Evolutionary conservation across 2,797 vertebrate genomes (phyloP).

Genomic region (Selene dorsalis): DNA sequence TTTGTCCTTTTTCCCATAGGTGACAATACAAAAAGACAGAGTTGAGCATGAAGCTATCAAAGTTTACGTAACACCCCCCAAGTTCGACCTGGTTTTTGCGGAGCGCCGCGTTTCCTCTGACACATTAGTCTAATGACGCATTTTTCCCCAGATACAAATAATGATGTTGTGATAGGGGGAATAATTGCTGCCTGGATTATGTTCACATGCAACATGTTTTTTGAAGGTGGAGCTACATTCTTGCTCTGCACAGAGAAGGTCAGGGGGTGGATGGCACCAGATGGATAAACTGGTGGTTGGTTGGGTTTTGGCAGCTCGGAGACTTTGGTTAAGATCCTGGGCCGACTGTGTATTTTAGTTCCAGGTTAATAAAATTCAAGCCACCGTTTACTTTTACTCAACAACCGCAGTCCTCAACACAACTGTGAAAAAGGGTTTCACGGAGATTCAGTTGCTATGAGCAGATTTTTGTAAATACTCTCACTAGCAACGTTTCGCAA

Average conservation of each 20-base stretch:
- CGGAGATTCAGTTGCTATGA: neutral
- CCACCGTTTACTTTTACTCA: neutral
- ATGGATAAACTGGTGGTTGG: neutral
- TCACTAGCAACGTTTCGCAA: neutral
- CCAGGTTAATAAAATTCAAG: neutral
- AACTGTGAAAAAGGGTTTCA: neutral
- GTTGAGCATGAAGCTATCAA: neutral
- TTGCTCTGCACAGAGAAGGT: neutral
- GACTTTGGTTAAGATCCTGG: neutral
- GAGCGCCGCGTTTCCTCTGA: neutral
- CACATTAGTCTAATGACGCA: neutral
- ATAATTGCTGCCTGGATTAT: constrained; percentile 7
- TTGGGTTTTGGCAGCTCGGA: neutral
- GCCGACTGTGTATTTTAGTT: neutral
- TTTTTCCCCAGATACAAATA: neutral
- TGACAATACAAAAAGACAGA: neutral
- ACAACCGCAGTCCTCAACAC: neutral
- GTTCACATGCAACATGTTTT: constrained; percentile 12
- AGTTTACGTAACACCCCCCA: too few species aligned
- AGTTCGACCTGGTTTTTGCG: too few species aligned
- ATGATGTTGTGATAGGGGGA: neutral
- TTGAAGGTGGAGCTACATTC: neutral
- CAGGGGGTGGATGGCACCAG: neutral
- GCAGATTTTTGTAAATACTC: neutral
- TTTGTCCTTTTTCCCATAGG: neutral